Conservation (phyloP, 2,888 invertebrate genomes). For the Eudemis profundana region DNA sequence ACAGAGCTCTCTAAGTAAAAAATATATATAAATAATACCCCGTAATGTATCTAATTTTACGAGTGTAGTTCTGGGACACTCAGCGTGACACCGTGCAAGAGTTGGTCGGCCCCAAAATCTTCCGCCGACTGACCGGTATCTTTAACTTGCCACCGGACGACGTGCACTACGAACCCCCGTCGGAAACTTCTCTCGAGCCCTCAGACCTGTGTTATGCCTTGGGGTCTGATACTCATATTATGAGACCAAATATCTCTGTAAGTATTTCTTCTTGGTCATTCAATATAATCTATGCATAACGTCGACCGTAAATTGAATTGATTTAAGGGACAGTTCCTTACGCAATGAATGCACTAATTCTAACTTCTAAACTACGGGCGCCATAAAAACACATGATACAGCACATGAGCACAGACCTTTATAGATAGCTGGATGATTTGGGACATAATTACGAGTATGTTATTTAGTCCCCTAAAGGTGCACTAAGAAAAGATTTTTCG, state of each 20-base stretch:
- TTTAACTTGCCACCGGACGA: slow-evolving; percentile 64
- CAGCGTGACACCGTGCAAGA: slow-evolving; percentile 64
- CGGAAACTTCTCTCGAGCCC: slow-evolving; percentile 57
- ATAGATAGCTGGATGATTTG: too few relatives aligned
- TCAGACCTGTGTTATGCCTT: slow-evolving; percentile 63
- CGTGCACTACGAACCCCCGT: slow-evolving; percentile 57
- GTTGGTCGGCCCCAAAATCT: slow-evolving; percentile 69
- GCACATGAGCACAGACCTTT: too few relatives aligned
- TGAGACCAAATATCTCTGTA: slow-evolving; percentile 2
- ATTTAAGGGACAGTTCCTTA: too few relatives aligned
- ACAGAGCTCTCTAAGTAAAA: too few relatives aligned
- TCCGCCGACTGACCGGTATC: slow-evolving; percentile 69
- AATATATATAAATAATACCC: not conserved
- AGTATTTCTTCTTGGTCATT: not conserved
- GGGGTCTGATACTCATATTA: slow-evolving; percentile 13
- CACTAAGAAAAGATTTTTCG: too few relatives aligned
- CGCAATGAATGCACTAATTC: too few relatives aligned
- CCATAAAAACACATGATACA: too few relatives aligned
- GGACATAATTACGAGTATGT: too few relatives aligned
- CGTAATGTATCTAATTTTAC: not conserved
- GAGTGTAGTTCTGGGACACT: slow-evolving; percentile 76
- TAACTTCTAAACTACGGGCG: too few relatives aligned
- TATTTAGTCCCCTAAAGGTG: too few relatives aligned
- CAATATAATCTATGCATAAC: too few relatives aligned
- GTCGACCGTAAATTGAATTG: too few relatives aligned